Evolutionary conservation across 2,888 invertebrate species (phyloP).

Genomic region (Magallana nippona): DNA sequence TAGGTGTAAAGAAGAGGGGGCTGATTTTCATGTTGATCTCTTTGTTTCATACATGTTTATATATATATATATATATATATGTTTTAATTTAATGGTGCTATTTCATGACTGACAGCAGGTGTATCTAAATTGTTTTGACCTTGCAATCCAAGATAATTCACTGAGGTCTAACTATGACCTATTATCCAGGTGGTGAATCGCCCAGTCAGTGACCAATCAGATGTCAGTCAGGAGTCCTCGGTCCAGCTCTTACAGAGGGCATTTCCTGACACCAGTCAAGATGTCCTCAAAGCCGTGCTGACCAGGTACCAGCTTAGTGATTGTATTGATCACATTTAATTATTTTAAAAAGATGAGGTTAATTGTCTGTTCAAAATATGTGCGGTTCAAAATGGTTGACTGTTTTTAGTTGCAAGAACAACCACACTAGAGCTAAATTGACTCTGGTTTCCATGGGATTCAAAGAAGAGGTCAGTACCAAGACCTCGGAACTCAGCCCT

Average conservation of each 20-base stretch:
- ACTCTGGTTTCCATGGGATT: conserved; percentile 61
- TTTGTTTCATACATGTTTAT: too few relatives aligned
- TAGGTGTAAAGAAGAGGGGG: too few relatives aligned
- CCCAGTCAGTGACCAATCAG: conserved; percentile 4
- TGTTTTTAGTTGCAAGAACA: conserved; percentile 53
- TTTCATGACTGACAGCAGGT: too few relatives aligned
- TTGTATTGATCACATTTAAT: neutral
- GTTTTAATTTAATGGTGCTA: too few relatives aligned
- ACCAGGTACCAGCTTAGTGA: neutral
- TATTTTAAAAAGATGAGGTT: too few relatives aligned
- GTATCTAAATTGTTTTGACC: too few relatives aligned
- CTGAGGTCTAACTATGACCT: neutral
- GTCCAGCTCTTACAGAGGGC: neutral
- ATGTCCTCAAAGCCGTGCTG: neutral
- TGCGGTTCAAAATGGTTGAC: neutral
- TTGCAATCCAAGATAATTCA: too few relatives aligned
- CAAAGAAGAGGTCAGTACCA: conserved; percentile 49
- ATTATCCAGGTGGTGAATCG: neutral
- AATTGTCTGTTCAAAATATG: too few relatives aligned
- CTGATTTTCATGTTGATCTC: too few relatives aligned
- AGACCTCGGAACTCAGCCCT: conserved; percentile 31
- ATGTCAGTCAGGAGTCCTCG: neutral
- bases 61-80: too few relatives aligned
- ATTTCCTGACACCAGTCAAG: neutral
- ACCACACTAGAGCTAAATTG: conserved; percentile 55